A percentile compares a stretch with the other conserved stretches of the same genome.
These are phyloP conservation scores for Empidonax alnorum DNA, from an alignment of 2,113 vertebrate species.

Conservation along the genomic window DNA sequence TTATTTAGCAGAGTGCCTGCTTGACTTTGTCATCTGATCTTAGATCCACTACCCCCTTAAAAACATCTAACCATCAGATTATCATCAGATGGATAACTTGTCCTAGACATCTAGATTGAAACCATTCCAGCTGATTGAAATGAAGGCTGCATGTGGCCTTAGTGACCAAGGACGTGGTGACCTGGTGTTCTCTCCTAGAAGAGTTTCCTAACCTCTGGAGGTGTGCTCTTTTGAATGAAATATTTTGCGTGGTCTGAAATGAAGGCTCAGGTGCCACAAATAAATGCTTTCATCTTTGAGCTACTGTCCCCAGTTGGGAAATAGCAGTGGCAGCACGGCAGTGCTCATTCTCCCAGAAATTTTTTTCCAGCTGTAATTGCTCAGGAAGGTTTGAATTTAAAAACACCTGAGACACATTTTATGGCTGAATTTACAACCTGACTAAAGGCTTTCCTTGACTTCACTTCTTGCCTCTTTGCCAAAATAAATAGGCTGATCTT, in stretches of 20 bases:
- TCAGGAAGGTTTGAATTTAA: constrained; percentile 26
- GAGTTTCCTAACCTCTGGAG: not conserved
- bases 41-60: not conserved
- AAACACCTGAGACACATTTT: not conserved
- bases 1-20: not conserved
- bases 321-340: not conserved
- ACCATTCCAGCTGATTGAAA: not conserved
- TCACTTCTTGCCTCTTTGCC: not conserved
- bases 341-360: not conserved
- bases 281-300: not conserved
- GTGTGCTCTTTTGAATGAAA: not conserved
- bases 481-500: constrained; percentile 15
- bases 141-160: not conserved
- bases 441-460: not conserved
- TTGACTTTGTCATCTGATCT: not conserved
- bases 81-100: not conserved
- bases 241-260: not conserved
- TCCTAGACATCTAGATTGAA: not conserved
- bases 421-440: not conserved
- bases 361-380: not conserved
- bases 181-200: not conserved
- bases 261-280: not conserved
- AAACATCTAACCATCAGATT: not conserved
- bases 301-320: not conserved
- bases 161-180: not conserved